A percentile compares a stretch with the other conserved stretches of the same genome.
Conservation (phyloP, 2,888 invertebrate genomes). For the Volucella zonaria region DNA sequence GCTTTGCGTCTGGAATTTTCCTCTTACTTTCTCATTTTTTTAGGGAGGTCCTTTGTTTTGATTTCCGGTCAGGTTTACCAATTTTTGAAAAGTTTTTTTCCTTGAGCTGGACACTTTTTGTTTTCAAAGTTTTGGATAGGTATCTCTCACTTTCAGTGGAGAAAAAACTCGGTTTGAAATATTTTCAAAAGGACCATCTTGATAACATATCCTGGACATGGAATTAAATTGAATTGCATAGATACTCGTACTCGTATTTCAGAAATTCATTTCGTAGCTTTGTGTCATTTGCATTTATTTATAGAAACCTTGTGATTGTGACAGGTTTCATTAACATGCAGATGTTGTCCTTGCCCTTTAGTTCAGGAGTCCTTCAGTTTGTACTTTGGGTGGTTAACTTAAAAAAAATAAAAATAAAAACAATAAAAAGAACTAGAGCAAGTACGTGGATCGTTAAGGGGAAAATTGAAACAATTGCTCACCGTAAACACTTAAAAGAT, state of each 20-base stretch:
- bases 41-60: slow-evolving; percentile 17
- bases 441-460: no score
- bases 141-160: no score
- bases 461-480: slow-evolving; percentile 18
- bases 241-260: no score
- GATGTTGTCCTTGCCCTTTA: background rate
- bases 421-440: background rate
- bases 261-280: background rate
- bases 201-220: no score
- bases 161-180: no score
- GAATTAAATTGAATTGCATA: no score
- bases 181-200: no score
- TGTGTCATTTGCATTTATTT: slow-evolving; percentile 4
- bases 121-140: no score
- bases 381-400: no score
- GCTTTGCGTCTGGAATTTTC: no score
- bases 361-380: no score
- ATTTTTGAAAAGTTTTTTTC: background rate
- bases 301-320: background rate
- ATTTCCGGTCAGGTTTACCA: slow-evolving; percentile 35
- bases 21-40: slow-evolving; percentile 18
- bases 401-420: background rate
- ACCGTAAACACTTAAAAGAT: slow-evolving; percentile 20
- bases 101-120: no score
- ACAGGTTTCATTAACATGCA: slow-evolving; percentile 17